Conservation (phyloP, 1,140 invertebrate species). For the Acromyrmex charruanus region DNA sequence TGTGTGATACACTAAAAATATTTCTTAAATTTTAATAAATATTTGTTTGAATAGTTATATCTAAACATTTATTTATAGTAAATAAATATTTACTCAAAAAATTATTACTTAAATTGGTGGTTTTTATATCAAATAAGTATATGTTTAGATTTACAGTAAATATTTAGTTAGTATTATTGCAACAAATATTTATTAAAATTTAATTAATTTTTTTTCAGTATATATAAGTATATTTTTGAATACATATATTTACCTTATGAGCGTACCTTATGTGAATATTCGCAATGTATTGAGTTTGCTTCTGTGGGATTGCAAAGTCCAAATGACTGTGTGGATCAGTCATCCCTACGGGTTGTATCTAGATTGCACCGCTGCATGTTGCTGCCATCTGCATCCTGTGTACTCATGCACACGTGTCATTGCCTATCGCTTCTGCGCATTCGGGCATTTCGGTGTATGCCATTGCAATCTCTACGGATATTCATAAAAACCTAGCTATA, state of each 20-base stretch:
- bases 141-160: too few species aligned
- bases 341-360: constrained; percentile 25
- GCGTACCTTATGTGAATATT: background rate
- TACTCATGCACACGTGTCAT: constrained; percentile 45
- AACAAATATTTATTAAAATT: too few species aligned
- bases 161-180: too few species aligned
- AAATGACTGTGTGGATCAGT: constrained; percentile 24
- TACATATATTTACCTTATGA: background rate
- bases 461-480: background rate
- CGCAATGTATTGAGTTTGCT: background rate
- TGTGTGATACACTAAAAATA: too few species aligned
- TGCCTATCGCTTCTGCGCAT: constrained; percentile 46
- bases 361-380: constrained; percentile 34
- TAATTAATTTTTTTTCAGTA: too few species aligned
- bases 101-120: too few species aligned
- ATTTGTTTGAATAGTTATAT: too few species aligned
- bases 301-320: constrained; percentile 5
- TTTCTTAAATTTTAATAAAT: too few species aligned
- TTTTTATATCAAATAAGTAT: too few species aligned
- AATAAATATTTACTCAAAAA: too few species aligned
- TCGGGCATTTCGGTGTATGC: constrained; percentile 13
- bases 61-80: too few species aligned
- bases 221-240: too few species aligned
- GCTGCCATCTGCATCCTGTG: constrained; percentile 47
- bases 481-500: background rate